Base-by-base conservation (phyloP, 2,888 invertebrate species). In the Bombyx huttoni region DNA sequence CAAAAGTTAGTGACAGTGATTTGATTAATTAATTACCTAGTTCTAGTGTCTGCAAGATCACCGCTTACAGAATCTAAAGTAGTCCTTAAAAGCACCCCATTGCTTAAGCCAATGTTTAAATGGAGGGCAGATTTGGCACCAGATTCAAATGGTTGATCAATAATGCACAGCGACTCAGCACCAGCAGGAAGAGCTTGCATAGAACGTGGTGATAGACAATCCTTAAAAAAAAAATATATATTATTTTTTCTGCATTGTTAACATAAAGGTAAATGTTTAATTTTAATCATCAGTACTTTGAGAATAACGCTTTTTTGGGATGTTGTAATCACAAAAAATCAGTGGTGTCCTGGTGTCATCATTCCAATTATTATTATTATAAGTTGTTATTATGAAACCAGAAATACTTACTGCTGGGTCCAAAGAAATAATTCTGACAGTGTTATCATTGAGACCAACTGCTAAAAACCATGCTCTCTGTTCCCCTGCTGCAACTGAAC, bases 131-230 rank as follows among this genome's bases (percentile, higher is more conserved):
- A 90, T 53, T 91, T 91, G 0, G 92, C 91, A 49, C 96, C 94
- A 47, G 92, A 90, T 60, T 91, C 91, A 57, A 91, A 89, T 24
- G 93, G 92, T 62, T 90, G 90, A 84, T 99, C 98, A 1, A 98
- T 97, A 59, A 99, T 96, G 75, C 98, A 98, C 8, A 99, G 89
- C 0, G 98, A 98, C 81, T 99, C 99, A 0, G 99, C 96, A 13
- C 96, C 94, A 0, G 97, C 97, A 0, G 99, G 99, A 51, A 99
- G 80, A 0, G 97, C 97, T 87, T 99, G 98, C 95, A 98, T 97
- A 49, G 98, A 97, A 53, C 99, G 91, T 0, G 98, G 97, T 0
- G 98, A 94, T 51, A 99, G 81, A 75, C 98, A 99, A 79, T 99
- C 98, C 91, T 94, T 70, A 47, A 75, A 75, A 45, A n/a, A 40